Conservation (phyloP, 2,797 vertebrate genomes). For the Gymnothorax javanicus region DNA sequence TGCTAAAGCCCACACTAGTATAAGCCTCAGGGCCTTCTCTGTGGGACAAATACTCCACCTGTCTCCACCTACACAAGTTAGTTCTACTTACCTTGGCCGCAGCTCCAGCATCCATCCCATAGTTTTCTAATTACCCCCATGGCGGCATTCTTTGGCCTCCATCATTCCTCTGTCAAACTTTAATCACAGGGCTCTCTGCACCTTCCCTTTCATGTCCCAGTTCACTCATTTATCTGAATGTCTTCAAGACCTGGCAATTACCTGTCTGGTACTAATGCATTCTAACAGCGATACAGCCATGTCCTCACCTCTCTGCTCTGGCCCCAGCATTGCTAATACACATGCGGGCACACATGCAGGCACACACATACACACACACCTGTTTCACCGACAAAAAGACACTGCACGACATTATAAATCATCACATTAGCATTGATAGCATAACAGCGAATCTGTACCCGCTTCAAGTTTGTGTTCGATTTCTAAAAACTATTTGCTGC, state of each 20-base stretch:
- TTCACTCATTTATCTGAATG: background rate
- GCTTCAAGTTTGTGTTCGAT: background rate
- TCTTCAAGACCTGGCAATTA: background rate
- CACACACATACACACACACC: background rate
- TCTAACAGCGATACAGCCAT: background rate
- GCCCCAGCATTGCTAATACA: background rate
- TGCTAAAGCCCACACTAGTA: background rate
- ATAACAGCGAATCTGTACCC: background rate
- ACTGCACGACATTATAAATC: background rate
- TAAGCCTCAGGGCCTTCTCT: background rate
- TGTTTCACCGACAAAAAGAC: background rate
- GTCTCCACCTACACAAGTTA: background rate
- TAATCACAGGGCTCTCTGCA: background rate
- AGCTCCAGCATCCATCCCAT: background rate
- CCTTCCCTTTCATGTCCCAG: background rate
- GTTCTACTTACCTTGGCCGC: background rate
- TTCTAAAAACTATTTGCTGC: slow-evolving; percentile 13
- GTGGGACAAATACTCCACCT: background rate
- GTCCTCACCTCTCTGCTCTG: background rate
- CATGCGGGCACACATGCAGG: background rate
- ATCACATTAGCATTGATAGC: background rate
- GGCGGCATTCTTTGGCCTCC: background rate
- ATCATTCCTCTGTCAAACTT: background rate
- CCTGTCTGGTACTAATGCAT: background rate
- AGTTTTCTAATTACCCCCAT: background rate